These are phyloP conservation scores for Pipistrellus pipistrellus DNA, from an alignment of 2,797 vertebrate species.

Conservation along the genomic window DNA sequence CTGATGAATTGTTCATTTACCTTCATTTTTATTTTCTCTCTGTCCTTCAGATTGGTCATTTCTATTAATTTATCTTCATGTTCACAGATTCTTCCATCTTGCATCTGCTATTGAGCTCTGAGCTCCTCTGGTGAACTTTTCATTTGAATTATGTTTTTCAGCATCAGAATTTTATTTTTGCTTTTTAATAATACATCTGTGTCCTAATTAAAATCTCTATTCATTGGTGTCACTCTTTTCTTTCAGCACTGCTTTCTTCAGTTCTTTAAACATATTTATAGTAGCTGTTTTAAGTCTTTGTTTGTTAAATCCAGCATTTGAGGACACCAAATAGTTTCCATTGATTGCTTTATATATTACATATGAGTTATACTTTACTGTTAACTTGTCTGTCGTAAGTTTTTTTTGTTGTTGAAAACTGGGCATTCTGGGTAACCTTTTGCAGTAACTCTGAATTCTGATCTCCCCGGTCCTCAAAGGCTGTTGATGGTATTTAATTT, in stretches of 20 bases:
- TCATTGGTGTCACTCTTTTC: not conserved
- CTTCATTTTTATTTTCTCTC: not conserved
- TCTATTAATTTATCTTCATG: not conserved
- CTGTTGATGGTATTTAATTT: not conserved
- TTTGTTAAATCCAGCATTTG: conserved; percentile 12
- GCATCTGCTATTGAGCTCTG: not conserved
- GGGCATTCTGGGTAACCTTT: not conserved
- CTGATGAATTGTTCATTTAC: not conserved
- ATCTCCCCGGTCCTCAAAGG: not conserved
- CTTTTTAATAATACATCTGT: not conserved
- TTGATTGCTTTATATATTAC: not conserved
- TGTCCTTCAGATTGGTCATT: not conserved
- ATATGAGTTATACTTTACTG: not conserved
- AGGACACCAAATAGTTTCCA: not conserved
- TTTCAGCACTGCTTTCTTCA: not conserved
- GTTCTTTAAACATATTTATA: not conserved
- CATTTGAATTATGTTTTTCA: conserved; percentile 30
- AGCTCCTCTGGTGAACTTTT: not conserved
- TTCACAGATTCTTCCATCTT: not conserved
- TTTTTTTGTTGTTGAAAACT: not conserved
- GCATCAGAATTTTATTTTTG: conserved; percentile 15
- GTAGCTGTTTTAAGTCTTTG: conserved; percentile 23
- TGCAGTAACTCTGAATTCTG: not conserved
- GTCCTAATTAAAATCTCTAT: conserved; percentile 36
- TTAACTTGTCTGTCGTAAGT: not conserved